A percentile compares a stretch with the other conserved stretches of the same genome.
Conservation (phyloP, 2,797 vertebrate genomes). For the Liasis olivaceus region DNA sequence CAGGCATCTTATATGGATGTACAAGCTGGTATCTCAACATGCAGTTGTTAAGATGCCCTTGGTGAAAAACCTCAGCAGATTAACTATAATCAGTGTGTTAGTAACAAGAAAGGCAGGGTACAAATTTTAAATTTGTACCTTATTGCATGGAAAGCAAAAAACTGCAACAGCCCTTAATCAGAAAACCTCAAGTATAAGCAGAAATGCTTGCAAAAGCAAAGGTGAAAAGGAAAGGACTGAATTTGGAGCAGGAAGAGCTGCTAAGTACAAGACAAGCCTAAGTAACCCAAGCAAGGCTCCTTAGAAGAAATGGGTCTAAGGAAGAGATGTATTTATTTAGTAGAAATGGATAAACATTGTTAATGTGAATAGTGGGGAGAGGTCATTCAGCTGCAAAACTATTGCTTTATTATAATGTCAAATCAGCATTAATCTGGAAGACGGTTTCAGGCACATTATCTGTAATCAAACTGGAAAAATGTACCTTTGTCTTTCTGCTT, state of each 20-base stretch:
- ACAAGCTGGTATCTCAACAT: neutral
- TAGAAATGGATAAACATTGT: neutral
- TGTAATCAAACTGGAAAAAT: neutral
- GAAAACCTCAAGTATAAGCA: neutral
- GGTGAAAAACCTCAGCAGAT: neutral
- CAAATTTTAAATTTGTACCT: neutral
- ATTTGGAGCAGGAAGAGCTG: neutral
- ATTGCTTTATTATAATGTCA: neutral
- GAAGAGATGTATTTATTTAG: neutral
- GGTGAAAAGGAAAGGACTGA: neutral
- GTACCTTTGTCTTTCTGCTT: slow-evolving; percentile 91
- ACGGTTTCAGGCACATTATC: neutral
- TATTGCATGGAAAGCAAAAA: neutral
- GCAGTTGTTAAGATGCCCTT: neutral
- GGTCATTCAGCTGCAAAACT: neutral
- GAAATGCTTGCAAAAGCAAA: neutral
- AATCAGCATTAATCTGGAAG: neutral
- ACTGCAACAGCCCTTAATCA: neutral
- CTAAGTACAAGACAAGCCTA: neutral
- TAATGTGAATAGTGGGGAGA: neutral
- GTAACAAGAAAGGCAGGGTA: neutral
- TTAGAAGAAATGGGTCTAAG: neutral
- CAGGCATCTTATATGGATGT: neutral
- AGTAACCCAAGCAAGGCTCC: neutral
- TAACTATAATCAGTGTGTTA: neutral